Base-by-base conservation (phyloP, 2,113 vertebrate species). In the Muscicapa adusta region DNA sequence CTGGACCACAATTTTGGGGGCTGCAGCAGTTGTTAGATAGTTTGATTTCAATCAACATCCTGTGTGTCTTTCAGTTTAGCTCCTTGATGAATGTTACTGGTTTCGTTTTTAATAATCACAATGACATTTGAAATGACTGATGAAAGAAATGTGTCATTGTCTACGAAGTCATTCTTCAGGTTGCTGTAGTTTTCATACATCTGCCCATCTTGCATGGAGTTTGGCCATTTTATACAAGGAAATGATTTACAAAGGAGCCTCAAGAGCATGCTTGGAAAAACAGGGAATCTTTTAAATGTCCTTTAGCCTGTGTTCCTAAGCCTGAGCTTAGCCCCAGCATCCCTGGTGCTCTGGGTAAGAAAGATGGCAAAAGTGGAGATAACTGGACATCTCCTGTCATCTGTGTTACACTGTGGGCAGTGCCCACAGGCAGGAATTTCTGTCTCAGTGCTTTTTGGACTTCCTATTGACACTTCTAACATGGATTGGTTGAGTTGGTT, bases 331-430 rank as follows among this genome's bases (percentile, higher is more conserved):
- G 38, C 14, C 20, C 8, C 8, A 48, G 10, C 29, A 71, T 71
- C 19, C 18, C 58, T 72, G 33, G 9, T 22, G 40, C 28, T 53
- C 25, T 31, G 18, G 34, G 28, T 50, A 72, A 38, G n/a, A 78
- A 36, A 36, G 26, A 8, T 19, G 19, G 18, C 31, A 61, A 62
- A 75, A 66, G 15, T 29, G 38, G n/a, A 57, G 18, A 7, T 66
- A 26, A 26, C 26, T 4, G 3, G 28, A 14, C 0, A 0, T 61
- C 28, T 68, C 8, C 18, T 9, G 1, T 50, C 43, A 34, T 25
- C 70, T 4, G 0, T 25, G 38, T 78, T 50, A 22, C 2, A 0
- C 22, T 70, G 50, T 24, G 38, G 36, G 38, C 31, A 20, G 29
- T 28, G 26, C 53, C n/a, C 56, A 38, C 8, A 23, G 50, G 50